Base-by-base conservation (phyloP, 2,888 invertebrate species). In the Apodemia zela region DNA sequence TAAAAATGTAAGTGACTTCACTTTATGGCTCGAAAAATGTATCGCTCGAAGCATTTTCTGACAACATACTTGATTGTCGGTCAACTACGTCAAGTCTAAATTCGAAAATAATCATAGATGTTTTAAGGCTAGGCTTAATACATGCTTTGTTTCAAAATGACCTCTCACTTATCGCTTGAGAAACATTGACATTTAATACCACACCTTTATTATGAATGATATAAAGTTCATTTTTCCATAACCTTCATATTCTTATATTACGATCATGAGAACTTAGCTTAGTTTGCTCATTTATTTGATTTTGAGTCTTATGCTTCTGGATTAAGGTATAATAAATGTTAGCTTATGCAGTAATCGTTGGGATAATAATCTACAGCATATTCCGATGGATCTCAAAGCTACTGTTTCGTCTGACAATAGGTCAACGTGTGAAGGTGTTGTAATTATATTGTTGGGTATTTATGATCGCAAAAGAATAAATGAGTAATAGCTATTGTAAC, bases 121-220 rank as follows among this genome's bases (percentile, higher is more conserved):
- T 51, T 51, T 51, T 47, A 42, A 59, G 47, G 58, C 62, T 45
- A 62, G 58, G 62, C 58, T 58, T 59, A 21, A 42, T 42, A 58
- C 42, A 58, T 57, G 58, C 62, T 58, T 62, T 67, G 73, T 83
- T 82, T 74, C 79, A 73, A 74, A 82, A 82, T 79, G 76, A 78
- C 82, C 82, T 75, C 73, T 81, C 77, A 76, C 79, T 78, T 72
- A 67, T 64, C 65, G 72, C 72, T 73, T 73, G 67, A 67, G 69
- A 73, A 75, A 61, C 42, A 51, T 51, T 54, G 25, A 58, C 1
- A 33, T 59, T 59, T 63, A 33, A 47, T 62, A 25, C 25, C 62
- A 59, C 59, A 33, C 62, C 47, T 58, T 13, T 47, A 58, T 59
- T 58, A 38, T 38, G n/a, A 25, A 21, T 13, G 11, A 3, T 3